Percentiles rank a stretch among this genome's conserved stretches.
phyloP scores from a whole-genome alignment of 2,888 invertebrate genomes.

The Sesamia inferens region DNA sequence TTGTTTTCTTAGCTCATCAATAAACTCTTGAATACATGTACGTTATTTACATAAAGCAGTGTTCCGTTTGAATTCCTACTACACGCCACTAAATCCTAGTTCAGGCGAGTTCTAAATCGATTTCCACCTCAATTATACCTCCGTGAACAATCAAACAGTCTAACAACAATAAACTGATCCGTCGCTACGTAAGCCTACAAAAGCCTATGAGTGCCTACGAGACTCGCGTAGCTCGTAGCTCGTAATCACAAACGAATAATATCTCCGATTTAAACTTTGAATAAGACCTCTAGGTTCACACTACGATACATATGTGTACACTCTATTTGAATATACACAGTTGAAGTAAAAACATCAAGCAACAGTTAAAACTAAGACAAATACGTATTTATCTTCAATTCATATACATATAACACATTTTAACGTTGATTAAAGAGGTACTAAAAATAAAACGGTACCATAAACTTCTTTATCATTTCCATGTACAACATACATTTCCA shows the following conservation, averaged over 20 bases:
- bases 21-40: too few species aligned
- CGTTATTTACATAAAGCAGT: neutral
- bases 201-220: conserved; percentile 25
- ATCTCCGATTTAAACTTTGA: conserved; percentile 10
- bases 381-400: conserved; percentile 1
- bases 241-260: conserved; percentile 16
- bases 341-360: conserved; percentile 27
- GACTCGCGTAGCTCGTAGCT: conserved; percentile 19
- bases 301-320: neutral
- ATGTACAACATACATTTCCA: conserved; percentile 42
- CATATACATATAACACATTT: conserved; percentile 28
- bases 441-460: conserved; percentile 35
- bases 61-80: too few species aligned
- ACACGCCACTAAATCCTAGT: conserved; percentile 1
- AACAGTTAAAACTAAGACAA: neutral
- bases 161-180: conserved; percentile 16
- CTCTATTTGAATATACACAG: neutral
- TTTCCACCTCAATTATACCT: conserved; percentile 26
- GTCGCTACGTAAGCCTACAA: conserved; percentile 34
- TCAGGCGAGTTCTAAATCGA: conserved; percentile 30
- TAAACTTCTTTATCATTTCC: conserved; percentile 37
- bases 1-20: too few species aligned
- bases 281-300: neutral
- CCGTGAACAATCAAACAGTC: conserved; percentile 35
- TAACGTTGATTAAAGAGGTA: conserved; percentile 34